Percentiles rank a stretch among this genome's conserved stretches.
Evolutionary conservation across 2,888 invertebrate species (phyloP).

Genomic region (Yponomeuta cagnagella): DNA sequence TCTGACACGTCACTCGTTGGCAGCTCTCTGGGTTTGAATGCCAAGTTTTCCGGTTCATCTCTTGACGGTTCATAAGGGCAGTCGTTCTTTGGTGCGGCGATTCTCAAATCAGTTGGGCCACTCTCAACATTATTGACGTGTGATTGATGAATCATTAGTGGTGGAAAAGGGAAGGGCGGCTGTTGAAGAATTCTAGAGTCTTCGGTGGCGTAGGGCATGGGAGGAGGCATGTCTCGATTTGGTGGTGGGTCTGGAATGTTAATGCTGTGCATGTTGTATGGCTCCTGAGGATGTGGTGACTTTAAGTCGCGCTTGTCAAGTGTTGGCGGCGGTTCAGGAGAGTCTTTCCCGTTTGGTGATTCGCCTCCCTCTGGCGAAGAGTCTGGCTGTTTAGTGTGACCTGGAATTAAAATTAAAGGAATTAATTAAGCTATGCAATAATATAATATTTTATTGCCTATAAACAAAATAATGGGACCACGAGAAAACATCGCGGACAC

Average conservation of each 20-base stretch:
- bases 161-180: slow-evolving; percentile 49
- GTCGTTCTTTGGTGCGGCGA: slow-evolving; percentile 40
- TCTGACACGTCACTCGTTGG: slow-evolving; percentile 42
- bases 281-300: slow-evolving; percentile 49
- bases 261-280: slow-evolving; percentile 45
- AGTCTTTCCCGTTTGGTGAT: slow-evolving; percentile 59
- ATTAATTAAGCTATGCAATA: no score
- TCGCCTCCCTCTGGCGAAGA: slow-evolving; percentile 63
- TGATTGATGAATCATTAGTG: slow-evolving; percentile 48
- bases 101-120: slow-evolving; percentile 60
- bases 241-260: slow-evolving; percentile 32
- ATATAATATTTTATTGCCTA: no score
- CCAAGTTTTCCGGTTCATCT: slow-evolving; percentile 60
- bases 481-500: no score
- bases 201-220: slow-evolving; percentile 42
- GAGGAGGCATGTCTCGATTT: slow-evolving; percentile 47
- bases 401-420: slow-evolving; percentile 31
- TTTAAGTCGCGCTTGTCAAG: slow-evolving; percentile 52
- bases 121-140: slow-evolving; percentile 47
- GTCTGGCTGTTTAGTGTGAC: slow-evolving; percentile 61
- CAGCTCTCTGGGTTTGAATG: slow-evolving; percentile 48
- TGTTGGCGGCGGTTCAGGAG: slow-evolving; percentile 48
- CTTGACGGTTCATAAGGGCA: slow-evolving; percentile 48
- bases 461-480: no score
- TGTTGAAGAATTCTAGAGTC: slow-evolving; percentile 56